These are phyloP conservation scores for Columba guinea DNA, from an alignment of 2,797 vertebrate species.

Conservation along the genomic window DNA sequence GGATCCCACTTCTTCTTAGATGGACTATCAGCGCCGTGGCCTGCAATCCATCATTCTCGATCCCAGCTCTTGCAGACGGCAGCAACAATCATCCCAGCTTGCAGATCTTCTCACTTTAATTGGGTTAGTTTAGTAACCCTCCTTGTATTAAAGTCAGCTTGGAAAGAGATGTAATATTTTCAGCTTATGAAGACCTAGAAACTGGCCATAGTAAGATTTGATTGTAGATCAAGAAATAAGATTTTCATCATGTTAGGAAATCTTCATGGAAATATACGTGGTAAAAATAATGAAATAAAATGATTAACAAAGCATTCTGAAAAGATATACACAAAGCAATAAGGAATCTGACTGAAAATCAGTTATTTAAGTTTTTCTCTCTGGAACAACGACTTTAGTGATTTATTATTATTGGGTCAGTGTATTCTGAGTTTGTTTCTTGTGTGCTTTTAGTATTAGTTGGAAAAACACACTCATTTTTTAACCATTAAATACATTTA, in stretches of 20 bases:
- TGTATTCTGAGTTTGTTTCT: background rate
- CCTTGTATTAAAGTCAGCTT: slow-evolving; percentile 58
- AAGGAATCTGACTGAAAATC: slow-evolving; percentile 27
- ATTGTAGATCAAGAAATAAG: slow-evolving; percentile 68
- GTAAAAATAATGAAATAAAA: slow-evolving; percentile 69
- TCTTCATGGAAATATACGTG: slow-evolving; percentile 61
- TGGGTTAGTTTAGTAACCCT: slow-evolving; percentile 70
- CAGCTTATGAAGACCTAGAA: slow-evolving; percentile 71
- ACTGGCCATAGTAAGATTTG: slow-evolving; percentile 48
- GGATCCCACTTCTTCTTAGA: slow-evolving; percentile 51
- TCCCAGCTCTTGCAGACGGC: slow-evolving; percentile 29
- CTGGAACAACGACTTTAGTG: background rate
- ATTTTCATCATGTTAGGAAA: slow-evolving; percentile 66
- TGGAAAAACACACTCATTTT: background rate
- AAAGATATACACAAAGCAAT: slow-evolving; percentile 32
- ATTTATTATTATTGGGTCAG: background rate
- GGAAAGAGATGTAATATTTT: slow-evolving; percentile 69
- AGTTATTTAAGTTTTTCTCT: background rate
- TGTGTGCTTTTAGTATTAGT: background rate
- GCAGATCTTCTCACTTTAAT: slow-evolving; percentile 68
- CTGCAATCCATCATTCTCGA: slow-evolving; percentile 72
- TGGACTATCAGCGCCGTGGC: slow-evolving; percentile 43
- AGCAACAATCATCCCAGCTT: slow-evolving; percentile 67
- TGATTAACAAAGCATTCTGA: slow-evolving; percentile 52
- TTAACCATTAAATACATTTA: background rate